Evolutionary conservation across 2,113 vertebrate genomes (phyloP).

Genomic region (Melanerpes formicivorus): DNA sequence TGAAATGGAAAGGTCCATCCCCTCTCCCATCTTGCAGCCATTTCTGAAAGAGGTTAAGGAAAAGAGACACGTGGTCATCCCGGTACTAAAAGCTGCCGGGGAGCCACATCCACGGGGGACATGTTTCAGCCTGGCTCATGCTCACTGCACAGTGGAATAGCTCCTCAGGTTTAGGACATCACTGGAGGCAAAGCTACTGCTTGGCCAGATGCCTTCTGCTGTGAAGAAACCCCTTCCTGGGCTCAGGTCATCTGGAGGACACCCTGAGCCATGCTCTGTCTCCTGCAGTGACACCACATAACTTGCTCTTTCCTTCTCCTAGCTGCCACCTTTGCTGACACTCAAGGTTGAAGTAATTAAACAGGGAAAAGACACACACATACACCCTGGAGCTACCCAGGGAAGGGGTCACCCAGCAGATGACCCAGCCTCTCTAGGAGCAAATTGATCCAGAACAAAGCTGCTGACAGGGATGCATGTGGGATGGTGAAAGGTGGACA

Average conservation of each 20-base stretch:
- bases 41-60: background rate
- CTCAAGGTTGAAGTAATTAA: background rate
- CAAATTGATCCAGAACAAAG: background rate
- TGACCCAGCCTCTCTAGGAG: background rate
- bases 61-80: background rate
- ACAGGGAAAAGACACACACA: background rate
- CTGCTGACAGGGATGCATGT: background rate
- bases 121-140: background rate
- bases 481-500: background rate
- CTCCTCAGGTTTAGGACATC: background rate
- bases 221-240: background rate
- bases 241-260: background rate
- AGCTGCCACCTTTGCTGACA: background rate
- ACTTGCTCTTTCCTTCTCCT: background rate
- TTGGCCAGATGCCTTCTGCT: too few relatives aligned
- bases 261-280: background rate
- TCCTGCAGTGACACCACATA: background rate
- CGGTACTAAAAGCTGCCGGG: accelerated
- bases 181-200: background rate
- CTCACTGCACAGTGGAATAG: accelerated
- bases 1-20: background rate
- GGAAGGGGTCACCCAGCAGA: background rate
- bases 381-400: background rate
- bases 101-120: too few relatives aligned
- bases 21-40: background rate